phyloP scores from a whole-genome alignment of 2,113 vertebrate species.

The Ceuthmochares aereus region DNA sequence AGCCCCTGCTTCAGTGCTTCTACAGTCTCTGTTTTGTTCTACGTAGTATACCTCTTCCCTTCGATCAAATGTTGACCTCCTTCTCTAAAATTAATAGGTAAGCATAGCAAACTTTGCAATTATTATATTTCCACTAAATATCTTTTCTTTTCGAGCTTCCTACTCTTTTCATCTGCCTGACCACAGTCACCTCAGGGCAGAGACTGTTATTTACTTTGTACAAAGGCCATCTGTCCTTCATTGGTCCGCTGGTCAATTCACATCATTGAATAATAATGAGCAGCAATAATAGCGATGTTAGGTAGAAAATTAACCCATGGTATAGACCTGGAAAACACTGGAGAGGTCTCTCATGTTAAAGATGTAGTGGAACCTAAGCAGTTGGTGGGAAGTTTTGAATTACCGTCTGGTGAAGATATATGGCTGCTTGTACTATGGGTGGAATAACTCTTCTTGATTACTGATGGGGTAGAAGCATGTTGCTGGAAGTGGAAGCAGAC shows the following conservation, averaged over 20 bases:
- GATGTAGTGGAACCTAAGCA: constrained; percentile 80
- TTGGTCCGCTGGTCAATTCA: not conserved
- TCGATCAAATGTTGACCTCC: not conserved
- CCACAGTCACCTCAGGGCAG: not conserved
- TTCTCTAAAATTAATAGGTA: not conserved
- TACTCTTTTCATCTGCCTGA: not conserved
- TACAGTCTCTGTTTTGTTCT: not conserved
- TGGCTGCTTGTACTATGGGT: too few species aligned
- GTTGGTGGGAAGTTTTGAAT: too few species aligned
- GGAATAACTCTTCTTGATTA: too few species aligned
- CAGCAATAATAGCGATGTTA: not conserved
- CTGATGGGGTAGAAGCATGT: too few species aligned
- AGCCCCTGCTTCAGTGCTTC: not conserved
- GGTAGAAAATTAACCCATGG: not conserved
- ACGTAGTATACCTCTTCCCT: not conserved
- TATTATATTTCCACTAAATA: not conserved
- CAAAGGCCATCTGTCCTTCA: not conserved
- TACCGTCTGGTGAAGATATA: too few species aligned
- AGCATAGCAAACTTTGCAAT: not conserved
- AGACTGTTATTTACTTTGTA: not conserved
- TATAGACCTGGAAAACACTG: constrained; percentile 80
- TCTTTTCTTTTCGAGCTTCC: not conserved
- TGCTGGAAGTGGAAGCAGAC: too few species aligned
- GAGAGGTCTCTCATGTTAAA: constrained; percentile 84
- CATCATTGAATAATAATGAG: not conserved